Evolutionary conservation across 2,113 vertebrate genomes (phyloP), one percentile per base, ranked within the genome.

Genomic region (Halichoerus grypus): DNA sequence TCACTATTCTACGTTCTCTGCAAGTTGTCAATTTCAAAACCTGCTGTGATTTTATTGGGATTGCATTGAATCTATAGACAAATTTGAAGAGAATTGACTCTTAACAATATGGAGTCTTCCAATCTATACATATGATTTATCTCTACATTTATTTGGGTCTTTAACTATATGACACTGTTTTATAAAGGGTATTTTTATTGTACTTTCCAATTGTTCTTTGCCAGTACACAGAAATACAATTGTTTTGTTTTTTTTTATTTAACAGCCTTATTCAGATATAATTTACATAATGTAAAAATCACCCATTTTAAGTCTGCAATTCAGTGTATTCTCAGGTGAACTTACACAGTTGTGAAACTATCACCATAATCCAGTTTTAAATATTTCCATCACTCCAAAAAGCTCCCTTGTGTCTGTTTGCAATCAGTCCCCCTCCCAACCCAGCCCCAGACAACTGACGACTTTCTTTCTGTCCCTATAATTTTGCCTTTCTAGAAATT

Each of bases 401-500:
- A n/a, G 13, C 28, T 55, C 18, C 55, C n/a, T 69, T 39, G 5
- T 95, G 59, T n/a, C 71, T 83, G 15, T 85, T 19, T 63, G 13
- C 22, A 79, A 8, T 36, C 67, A 36, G 0, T 61, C 46, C 63
- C 46, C 36, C 26, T 61, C 59, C 69, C 61, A 18, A 3, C 33
- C 69, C 51, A 63, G 39, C 51, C 42, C 36, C 31, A 72, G 11
- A 21, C 33, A 63, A 59, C 49, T 13, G 53, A 24, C 9, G 7
- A 31, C 59, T 21, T 94, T 26, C 39, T 72, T 55, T 76, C 94
- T 95, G 61, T 53, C 61, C 80, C 18, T 51, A 9, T 71, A 57
- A 71, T 63, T 97, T 72, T 67, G 15, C 61, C 61, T 46, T 92
- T 84, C 89, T 77, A 71, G 77, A 95, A 88, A 83, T 65, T 46